These are phyloP conservation scores for Astyanax mexicanus DNA, from an alignment of 2,797 vertebrate genomes.

Conservation along the genomic window DNA sequence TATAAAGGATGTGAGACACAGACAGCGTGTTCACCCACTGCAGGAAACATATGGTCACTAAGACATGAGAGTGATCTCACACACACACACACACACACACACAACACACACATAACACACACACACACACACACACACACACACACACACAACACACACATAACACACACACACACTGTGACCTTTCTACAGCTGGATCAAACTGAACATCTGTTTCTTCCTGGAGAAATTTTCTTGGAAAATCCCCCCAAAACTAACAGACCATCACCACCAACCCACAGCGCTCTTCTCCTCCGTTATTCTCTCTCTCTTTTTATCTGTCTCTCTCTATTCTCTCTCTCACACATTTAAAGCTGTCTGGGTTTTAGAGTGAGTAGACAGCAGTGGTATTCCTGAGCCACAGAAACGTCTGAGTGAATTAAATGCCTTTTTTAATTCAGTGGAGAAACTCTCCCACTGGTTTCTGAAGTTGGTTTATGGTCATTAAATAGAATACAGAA, in stretches of 20 bases:
- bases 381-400: not conserved
- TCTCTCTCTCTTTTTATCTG: not conserved
- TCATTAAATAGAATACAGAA: not conserved
- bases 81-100: conserved; percentile 4
- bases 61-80: conserved; percentile 29
- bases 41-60: conserved; percentile 50
- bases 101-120: conserved; percentile 23
- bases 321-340: not conserved
- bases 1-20: conserved; percentile 1
- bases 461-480: no score
- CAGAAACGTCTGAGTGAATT: not conserved
- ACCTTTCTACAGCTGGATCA: not conserved
- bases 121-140: conserved; percentile 16
- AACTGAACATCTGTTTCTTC: not conserved
- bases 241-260: not conserved
- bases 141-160: conserved; percentile 12
- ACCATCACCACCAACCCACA: not conserved
- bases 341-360: no score
- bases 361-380: not conserved
- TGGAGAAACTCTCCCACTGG: no score
- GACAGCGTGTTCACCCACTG: not conserved
- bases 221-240: not conserved
- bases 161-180: not conserved
- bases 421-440: no score
- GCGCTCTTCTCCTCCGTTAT: not conserved